Evolutionary conservation across 2,113 vertebrate species (phyloP).

Genomic region (Oryzias woworae): DNA sequence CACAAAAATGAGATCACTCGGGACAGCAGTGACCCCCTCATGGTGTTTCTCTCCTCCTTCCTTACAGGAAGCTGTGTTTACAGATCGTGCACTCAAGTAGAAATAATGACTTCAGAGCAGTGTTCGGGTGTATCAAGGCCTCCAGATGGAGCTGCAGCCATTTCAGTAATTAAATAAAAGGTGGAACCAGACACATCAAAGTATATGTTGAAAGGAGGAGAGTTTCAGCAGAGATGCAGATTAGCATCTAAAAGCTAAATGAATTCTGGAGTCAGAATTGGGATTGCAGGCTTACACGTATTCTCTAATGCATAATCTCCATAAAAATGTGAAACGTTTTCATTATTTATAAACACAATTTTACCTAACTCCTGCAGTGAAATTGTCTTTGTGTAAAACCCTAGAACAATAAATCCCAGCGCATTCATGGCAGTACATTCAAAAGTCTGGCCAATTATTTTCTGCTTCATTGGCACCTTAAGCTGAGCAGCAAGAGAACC

Average conservation of each 20-base stretch:
- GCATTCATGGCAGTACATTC: constrained; percentile 16
- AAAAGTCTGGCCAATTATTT: constrained; percentile 24
- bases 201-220: constrained; percentile 13
- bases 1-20: constrained; percentile 33
- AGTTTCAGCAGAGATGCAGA: not conserved
- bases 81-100: constrained; percentile 8
- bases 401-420: constrained; percentile 6
- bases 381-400: constrained; percentile 12
- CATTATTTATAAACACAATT: not conserved
- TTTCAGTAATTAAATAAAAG: constrained; percentile 44
- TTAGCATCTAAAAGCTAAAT: constrained; percentile 15
- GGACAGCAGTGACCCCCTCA: constrained; percentile 8
- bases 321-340: not conserved
- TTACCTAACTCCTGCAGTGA: constrained; percentile 1
- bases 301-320: too few species aligned
- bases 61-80: not conserved
- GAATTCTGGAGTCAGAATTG: not conserved
- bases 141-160: constrained; percentile 20
- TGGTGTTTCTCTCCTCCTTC: not conserved
- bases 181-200: constrained; percentile 11
- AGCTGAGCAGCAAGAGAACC: constrained; percentile 24
- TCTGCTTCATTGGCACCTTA: constrained; percentile 21
- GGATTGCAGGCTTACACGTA: not conserved
- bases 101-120: constrained; percentile 16
- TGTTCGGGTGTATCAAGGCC: constrained; percentile 28